phyloP scores from a whole-genome alignment of 2,888 invertebrate species.

The Limnephilus lunatus region DNA sequence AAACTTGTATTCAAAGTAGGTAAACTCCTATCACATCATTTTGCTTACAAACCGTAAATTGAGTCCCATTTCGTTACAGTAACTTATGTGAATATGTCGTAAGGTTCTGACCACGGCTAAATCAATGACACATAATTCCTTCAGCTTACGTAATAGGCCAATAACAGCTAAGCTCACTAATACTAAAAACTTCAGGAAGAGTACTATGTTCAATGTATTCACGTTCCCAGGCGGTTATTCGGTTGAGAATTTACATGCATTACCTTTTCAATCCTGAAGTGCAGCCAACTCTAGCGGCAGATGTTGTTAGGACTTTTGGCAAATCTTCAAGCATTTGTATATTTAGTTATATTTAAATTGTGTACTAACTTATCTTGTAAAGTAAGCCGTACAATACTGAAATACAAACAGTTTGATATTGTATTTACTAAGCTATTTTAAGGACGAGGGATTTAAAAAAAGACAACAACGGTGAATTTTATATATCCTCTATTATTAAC shows the following conservation, averaged over 20 bases:
- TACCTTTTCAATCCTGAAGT: neutral
- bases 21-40: neutral
- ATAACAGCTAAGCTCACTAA: neutral
- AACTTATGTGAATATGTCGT: neutral
- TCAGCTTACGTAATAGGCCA: neutral
- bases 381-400: neutral
- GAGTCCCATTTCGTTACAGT: neutral
- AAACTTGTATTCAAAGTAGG: neutral
- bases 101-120: neutral
- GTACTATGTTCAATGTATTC: neutral
- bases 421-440: no score
- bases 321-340: neutral
- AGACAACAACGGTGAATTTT: no score
- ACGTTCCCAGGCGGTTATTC: neutral
- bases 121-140: neutral
- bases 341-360: neutral
- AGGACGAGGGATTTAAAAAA: no score
- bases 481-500: no score
- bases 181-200: neutral
- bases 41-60: neutral
- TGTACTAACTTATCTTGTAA: neutral
- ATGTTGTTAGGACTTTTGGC: conserved; percentile 8
- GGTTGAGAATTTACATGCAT: neutral
- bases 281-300: neutral
- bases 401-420: neutral